A percentile compares a stretch with the other conserved stretches of the same genome.
Conservation (phyloP, 1,140 invertebrate species). For the Nebria ingens region DNA sequence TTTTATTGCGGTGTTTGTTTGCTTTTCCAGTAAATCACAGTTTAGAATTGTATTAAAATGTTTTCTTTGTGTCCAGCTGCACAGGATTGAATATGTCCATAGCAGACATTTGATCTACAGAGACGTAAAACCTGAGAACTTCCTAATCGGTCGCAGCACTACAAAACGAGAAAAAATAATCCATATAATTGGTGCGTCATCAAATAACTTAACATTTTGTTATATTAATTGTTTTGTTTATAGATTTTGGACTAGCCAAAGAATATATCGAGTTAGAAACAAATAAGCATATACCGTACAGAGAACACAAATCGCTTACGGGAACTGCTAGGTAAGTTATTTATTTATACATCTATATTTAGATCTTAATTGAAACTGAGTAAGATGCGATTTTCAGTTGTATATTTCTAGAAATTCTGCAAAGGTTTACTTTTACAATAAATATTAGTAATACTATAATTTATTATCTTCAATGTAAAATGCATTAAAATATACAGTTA, state of each 20-base stretch:
- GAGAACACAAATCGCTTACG: slow-evolving; percentile 99
- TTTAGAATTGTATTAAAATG: slow-evolving; percentile 10
- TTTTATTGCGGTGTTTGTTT: too few relatives aligned
- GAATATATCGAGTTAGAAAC: slow-evolving; percentile 99
- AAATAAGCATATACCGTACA: slow-evolving; percentile 99
- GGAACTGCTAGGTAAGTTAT: slow-evolving; percentile 74
- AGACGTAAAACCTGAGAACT: slow-evolving; percentile 99
- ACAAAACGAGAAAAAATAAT: slow-evolving; percentile 98
- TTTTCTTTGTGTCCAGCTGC: slow-evolving; percentile 53
- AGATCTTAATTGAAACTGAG: too few relatives aligned
- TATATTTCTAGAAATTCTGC: too few relatives aligned
- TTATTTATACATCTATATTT: too few relatives aligned
- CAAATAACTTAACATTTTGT: slow-evolving; percentile 8
- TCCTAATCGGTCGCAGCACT: slow-evolving; percentile 95
- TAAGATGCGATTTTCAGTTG: too few relatives aligned
- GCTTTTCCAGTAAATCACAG: too few relatives aligned
- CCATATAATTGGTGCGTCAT: slow-evolving; percentile 83
- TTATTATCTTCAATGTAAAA: too few relatives aligned
- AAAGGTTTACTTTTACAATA: too few relatives aligned
- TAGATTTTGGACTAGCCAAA: slow-evolving; percentile 99
- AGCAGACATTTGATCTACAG: slow-evolving; percentile 98
- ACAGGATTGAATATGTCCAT: slow-evolving; percentile 99
- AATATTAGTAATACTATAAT: too few relatives aligned
- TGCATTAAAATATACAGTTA: too few relatives aligned
- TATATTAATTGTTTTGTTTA: slow-evolving; percentile 26